Evolutionary conservation across 2,113 vertebrate species (phyloP).

Genomic region (Hemicordylus capensis): DNA sequence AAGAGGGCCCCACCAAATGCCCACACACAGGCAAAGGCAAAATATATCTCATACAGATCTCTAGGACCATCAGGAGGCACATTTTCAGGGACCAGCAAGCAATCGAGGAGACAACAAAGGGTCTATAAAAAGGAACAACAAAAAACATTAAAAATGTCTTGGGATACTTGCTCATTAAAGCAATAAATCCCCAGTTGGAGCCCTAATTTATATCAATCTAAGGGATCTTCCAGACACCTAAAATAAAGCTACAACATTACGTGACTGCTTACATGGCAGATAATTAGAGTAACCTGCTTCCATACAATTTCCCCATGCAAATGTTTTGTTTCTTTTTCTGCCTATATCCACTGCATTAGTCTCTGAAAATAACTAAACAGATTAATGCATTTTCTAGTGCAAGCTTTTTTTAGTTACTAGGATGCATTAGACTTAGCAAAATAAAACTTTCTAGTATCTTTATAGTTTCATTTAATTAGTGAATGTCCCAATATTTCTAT

Average conservation of each 20-base stretch:
- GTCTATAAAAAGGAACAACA: constrained; percentile 50
- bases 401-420: not conserved
- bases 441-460: too few relatives aligned
- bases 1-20: constrained; percentile 61
- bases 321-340: not conserved
- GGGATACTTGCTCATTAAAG: not conserved
- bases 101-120: constrained; percentile 68
- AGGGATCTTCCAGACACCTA: not conserved
- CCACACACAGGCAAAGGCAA: constrained; percentile 74
- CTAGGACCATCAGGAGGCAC: constrained; percentile 63
- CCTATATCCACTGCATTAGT: not conserved
- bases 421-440: not conserved
- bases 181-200: not conserved
- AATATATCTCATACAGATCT: constrained; percentile 68
- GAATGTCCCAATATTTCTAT: too few relatives aligned
- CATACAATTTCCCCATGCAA: not conserved
- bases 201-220: not conserved
- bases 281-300: not conserved
- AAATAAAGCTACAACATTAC: not conserved
- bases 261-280: not conserved
- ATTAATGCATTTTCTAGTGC: not conserved
- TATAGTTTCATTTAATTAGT: not conserved
- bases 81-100: constrained; percentile 71
- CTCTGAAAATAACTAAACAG: not conserved
- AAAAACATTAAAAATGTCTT: constrained; percentile 3